Evolutionary conservation across 2,888 invertebrate genomes (phyloP), one percentile per base, ranked within the genome.

Genomic region (Odontomyia ornata): DNA sequence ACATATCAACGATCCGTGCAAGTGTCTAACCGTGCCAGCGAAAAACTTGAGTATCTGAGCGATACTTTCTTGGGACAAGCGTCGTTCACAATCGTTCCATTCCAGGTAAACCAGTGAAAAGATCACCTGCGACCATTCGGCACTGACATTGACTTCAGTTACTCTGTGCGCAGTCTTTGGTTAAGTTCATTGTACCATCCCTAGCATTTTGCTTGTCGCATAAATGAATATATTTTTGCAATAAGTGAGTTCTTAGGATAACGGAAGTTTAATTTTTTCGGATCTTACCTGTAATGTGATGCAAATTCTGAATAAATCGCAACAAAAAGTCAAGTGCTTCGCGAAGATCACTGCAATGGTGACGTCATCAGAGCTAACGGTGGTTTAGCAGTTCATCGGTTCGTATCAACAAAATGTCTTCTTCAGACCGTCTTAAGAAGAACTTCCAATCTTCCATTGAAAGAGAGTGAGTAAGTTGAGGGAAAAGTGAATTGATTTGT

Each of bases 361-460:
- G 73, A 73, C 60, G 57, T 73, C 57, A 73, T 30, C 57, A 73
- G 13, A 56, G 56, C 11, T 73, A 73, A 73, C 73, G 73, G 73
- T 57, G 30, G 36, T 56, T 30, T 27, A n/a, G 18, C 18, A 36
- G 36, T 23, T 60, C 57, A 15, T 60, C 21, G 36, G 43, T 15
- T 73, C 13, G 27, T 23, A 15, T 56, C 36, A 25, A n/a, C 11
- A 11, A 18, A 52, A 23, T 47, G 36, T 28, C 56, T 72, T 21
- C 47, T 46, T 56, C 27, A 56, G 11, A 21, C 7, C 43, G 36
- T 72, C 36, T 47, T 47, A 46, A 30, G 36, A 65, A 9, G 3
- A 36, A 36, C 36, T 36, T 18, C 64, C 25, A 64, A 15, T 36
- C 9, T 36, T 36, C 36, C 36, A 36, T 5, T 15, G 52, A 15